Percentiles rank a stretch among this genome's conserved stretches.
Evolutionary conservation across 92 coral and sea anemone species (phyloP).

Genomic region (Palythoa grandis): DNA sequence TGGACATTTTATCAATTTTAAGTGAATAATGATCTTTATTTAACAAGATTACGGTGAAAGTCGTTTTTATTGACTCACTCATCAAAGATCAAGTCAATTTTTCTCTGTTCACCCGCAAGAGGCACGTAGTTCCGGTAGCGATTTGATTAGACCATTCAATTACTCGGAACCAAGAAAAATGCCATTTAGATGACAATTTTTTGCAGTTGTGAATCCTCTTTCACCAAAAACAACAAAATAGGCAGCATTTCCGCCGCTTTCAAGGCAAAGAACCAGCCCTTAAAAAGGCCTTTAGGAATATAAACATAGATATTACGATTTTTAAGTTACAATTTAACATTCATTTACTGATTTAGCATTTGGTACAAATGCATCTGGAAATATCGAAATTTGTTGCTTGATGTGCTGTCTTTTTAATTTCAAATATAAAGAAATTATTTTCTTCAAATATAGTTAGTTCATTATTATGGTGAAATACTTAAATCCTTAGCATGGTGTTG

Average conservation of each 20-base stretch:
- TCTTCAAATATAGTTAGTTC: no score
- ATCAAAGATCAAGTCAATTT: conserved; percentile 22
- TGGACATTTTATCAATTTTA: conserved; percentile 11
- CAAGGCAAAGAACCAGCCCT: conserved; percentile 30
- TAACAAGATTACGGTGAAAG: conserved; percentile 16
- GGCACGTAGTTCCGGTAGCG: conserved; percentile 27
- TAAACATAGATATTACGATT: background rate
- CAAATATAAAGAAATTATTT: no score
- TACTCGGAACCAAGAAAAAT: conserved; percentile 15
- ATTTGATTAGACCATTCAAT: conserved; percentile 23
- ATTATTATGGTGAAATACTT: no score
- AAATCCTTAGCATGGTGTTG: no score
- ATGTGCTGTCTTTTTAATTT: no score
- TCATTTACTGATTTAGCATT: background rate
- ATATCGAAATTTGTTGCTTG: no score
- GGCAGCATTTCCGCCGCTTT: conserved; percentile 35
- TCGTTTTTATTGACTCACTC: conserved; percentile 21
- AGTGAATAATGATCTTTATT: conserved; percentile 35
- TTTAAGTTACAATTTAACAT: background rate
- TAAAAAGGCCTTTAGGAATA: conserved; percentile 22
- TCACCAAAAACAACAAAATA: conserved; percentile 8
- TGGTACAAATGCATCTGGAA: background rate
- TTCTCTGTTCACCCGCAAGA: background rate
- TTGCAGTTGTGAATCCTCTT: conserved; percentile 24
- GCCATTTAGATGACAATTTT: conserved; percentile 15